These are phyloP conservation scores for Spodoptera littoralis DNA, from an alignment of 2,888 invertebrate genomes.

Conservation along the genomic window DNA sequence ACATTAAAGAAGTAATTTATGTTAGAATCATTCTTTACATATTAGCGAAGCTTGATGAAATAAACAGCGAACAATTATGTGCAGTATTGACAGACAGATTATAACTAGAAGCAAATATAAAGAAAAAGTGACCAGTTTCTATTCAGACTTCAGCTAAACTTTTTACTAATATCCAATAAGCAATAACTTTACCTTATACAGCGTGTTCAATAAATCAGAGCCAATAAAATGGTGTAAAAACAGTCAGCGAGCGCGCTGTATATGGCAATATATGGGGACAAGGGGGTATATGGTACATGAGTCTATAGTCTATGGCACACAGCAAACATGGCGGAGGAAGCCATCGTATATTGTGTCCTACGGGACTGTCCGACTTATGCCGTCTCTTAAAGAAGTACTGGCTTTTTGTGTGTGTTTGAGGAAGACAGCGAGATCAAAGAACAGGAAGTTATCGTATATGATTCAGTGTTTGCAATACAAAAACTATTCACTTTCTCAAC, in stretches of 20 bases:
- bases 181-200: conserved; percentile 50
- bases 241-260: conserved; percentile 45
- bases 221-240: conserved; percentile 53
- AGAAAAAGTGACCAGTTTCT: conserved; percentile 18
- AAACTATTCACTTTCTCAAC: too few species aligned
- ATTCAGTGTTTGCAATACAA: too few species aligned
- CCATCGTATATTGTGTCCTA: conserved; percentile 25
- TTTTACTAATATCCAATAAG: conserved; percentile 49
- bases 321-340: conserved; percentile 31
- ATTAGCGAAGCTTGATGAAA: too few species aligned
- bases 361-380: conserved; percentile 21
- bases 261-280: conserved; percentile 51
- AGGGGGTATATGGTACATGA: conserved; percentile 45
- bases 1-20: too few species aligned
- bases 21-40: too few species aligned
- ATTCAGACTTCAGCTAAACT: conserved; percentile 31
- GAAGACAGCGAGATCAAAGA: neutral
- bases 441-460: too few species aligned
- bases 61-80: neutral
- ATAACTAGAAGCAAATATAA: conserved; percentile 10
- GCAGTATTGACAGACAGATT: neutral
- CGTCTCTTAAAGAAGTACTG: conserved; percentile 17
- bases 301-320: conserved; percentile 50
- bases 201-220: conserved; percentile 49
- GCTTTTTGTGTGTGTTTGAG: conserved; percentile 1